These are phyloP conservation scores for Patella depressa DNA, from an alignment of 2,888 invertebrate species.

Conservation along the genomic window DNA sequence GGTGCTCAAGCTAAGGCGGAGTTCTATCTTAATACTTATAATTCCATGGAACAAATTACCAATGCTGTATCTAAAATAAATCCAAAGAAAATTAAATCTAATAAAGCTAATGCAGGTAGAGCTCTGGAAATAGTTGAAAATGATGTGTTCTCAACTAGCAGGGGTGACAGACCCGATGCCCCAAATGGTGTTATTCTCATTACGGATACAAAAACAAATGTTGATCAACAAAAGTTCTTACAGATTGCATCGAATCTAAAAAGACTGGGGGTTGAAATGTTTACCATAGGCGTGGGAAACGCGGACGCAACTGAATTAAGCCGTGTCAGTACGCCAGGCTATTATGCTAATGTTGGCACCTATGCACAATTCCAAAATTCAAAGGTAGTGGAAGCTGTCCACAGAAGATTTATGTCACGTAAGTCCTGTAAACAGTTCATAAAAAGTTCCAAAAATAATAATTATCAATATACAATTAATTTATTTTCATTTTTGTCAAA, in stretches of 20 bases:
- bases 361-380: slow-evolving; percentile 28
- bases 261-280: slow-evolving; percentile 45
- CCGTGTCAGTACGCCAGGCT: slow-evolving; percentile 36
- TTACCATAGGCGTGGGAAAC: slow-evolving; percentile 44
- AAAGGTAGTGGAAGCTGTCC: slow-evolving; percentile 17
- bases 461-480: too few relatives aligned
- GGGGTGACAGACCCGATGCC: slow-evolving; percentile 41
- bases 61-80: slow-evolving; percentile 39
- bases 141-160: slow-evolving; percentile 34
- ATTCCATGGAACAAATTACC: slow-evolving; percentile 35
- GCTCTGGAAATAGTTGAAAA: slow-evolving; percentile 36
- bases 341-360: slow-evolving; percentile 35
- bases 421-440: slow-evolving; percentile 21
- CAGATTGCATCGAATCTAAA: slow-evolving; percentile 49
- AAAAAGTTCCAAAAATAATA: too few relatives aligned
- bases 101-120: slow-evolving; percentile 31
- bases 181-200: slow-evolving; percentile 55
- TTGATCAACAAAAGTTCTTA: slow-evolving; percentile 34
- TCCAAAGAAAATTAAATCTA: slow-evolving; percentile 29
- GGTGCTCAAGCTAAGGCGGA: slow-evolving; percentile 54
- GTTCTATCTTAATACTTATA: slow-evolving; percentile 43
- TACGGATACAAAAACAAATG: slow-evolving; percentile 51
- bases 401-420: slow-evolving; percentile 33
- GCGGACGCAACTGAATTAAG: slow-evolving; percentile 37
- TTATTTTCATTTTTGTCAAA: too few relatives aligned